These are phyloP conservation scores for Cephus cinctus DNA, from an alignment of 1,140 invertebrate species.

Conservation along the genomic window DNA sequence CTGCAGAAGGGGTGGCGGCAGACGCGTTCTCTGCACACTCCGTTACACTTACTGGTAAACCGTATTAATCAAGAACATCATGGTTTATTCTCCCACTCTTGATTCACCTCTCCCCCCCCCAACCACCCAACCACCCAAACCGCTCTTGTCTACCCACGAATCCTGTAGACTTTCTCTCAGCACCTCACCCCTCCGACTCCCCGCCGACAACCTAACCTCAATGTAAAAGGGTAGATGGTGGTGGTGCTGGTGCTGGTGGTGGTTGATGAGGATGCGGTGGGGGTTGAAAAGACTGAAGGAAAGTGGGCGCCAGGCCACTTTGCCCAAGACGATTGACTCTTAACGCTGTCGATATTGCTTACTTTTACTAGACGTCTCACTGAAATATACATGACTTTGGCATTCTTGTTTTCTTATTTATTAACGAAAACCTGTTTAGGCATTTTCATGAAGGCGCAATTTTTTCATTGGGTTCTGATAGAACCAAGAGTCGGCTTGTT, in stretches of 20 bases:
- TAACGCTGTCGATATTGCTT: constrained; percentile 10
- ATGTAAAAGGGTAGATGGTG: no score
- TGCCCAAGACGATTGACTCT: constrained; percentile 23
- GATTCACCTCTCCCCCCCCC: constrained; percentile 1
- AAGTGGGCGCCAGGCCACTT: constrained; percentile 23
- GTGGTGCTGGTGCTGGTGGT: not conserved
- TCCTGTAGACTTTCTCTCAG: no score
- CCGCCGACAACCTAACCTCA: no score
- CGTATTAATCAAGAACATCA: constrained; percentile 59
- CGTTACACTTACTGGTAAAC: constrained; percentile 59
- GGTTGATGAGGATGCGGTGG: not conserved
- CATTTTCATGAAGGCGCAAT: no score
- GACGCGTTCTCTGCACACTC: constrained; percentile 53
- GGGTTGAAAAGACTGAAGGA: not conserved
- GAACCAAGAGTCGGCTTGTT: no score
- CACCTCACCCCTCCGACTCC: no score
- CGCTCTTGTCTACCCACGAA: no score
- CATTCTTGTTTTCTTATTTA: no score
- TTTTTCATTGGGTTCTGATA: no score
- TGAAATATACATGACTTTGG: constrained; percentile 13
- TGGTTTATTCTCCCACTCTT: constrained; percentile 48
- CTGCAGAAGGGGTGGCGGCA: no score
- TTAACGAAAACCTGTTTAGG: no score
- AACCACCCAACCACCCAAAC: no score
- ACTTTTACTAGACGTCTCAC: constrained; percentile 8